Percentiles rank a stretch among this genome's conserved stretches.
These are phyloP conservation scores for Homarus americanus DNA, from an alignment of 1,140 invertebrate genomes.

Conservation along the genomic window DNA sequence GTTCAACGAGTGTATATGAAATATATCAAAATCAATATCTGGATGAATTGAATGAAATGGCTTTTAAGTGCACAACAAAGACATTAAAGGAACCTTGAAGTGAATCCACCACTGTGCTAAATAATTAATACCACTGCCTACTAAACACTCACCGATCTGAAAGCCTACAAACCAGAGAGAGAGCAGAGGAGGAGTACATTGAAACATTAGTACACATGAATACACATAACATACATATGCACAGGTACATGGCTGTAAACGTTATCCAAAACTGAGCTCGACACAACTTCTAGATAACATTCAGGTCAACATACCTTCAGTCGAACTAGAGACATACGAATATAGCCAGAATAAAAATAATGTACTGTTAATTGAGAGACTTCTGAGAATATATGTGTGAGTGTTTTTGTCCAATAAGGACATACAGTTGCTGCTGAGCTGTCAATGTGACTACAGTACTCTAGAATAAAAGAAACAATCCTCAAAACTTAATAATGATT, in stretches of 20 bases:
- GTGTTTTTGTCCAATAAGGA: too few relatives aligned
- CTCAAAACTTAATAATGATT: too few relatives aligned
- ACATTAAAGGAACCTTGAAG: background rate
- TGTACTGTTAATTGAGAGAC: conserved; percentile 28
- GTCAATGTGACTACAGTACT: too few relatives aligned
- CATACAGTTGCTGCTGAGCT: too few relatives aligned
- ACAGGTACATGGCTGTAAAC: conserved; percentile 66
- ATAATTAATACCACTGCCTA: conserved; percentile 44
- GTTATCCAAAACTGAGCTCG: conserved; percentile 35
- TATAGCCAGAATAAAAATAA: conserved; percentile 49
- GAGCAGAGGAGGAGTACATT: conserved; percentile 70
- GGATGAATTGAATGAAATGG: background rate
- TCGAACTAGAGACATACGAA: conserved; percentile 41
- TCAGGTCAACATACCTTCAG: conserved; percentile 61
- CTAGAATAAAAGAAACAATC: too few relatives aligned
- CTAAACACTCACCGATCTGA: conserved; percentile 80
- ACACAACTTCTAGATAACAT: conserved; percentile 54
- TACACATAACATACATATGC: conserved; percentile 71
- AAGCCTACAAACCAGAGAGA: conserved; percentile 77
- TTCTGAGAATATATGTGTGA: background rate
- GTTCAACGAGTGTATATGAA: conserved; percentile 10
- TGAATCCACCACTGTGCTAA: conserved; percentile 52
- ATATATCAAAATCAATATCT: background rate
- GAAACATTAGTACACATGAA: conserved; percentile 71
- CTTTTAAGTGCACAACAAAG: background rate